phyloP scores from a whole-genome alignment of 2,113 vertebrate genomes.

The Microcebus jonahi region DNA sequence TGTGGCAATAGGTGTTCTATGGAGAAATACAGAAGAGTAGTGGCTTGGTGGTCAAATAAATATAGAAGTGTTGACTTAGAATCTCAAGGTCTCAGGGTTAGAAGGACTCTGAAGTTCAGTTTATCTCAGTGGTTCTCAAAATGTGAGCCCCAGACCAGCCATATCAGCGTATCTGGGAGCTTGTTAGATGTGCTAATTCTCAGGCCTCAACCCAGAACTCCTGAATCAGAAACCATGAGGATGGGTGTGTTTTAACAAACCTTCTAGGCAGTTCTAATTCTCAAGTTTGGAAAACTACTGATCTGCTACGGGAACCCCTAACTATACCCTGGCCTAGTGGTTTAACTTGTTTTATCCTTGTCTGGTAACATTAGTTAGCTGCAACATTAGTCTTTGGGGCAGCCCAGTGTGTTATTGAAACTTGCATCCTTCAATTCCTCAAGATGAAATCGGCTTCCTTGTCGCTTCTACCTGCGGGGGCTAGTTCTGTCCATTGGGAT shows the following conservation, averaged over 20 bases:
- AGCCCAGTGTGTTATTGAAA: background rate
- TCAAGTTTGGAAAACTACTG: background rate
- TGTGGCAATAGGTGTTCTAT: background rate
- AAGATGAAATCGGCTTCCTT: background rate
- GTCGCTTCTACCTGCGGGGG: background rate
- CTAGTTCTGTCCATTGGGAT: background rate
- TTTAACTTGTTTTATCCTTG: background rate
- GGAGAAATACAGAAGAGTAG: background rate
- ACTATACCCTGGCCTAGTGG: no score
- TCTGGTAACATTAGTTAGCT: background rate
- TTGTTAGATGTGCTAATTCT: background rate
- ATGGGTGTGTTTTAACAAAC: background rate
- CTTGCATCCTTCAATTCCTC: background rate
- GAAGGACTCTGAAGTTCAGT: background rate
- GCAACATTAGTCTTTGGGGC: background rate
- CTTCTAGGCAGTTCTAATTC: background rate
- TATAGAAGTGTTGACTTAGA: background rate
- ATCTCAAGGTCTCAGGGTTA: background rate
- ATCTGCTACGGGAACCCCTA: background rate
- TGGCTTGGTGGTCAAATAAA: background rate
- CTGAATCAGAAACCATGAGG: background rate
- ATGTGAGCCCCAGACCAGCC: background rate
- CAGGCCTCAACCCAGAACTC: background rate
- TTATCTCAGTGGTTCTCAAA: background rate
- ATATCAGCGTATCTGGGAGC: no score